Evolutionary conservation across 2,888 invertebrate genomes (phyloP).

Genomic region (Rotaria magnacalcarata): DNA sequence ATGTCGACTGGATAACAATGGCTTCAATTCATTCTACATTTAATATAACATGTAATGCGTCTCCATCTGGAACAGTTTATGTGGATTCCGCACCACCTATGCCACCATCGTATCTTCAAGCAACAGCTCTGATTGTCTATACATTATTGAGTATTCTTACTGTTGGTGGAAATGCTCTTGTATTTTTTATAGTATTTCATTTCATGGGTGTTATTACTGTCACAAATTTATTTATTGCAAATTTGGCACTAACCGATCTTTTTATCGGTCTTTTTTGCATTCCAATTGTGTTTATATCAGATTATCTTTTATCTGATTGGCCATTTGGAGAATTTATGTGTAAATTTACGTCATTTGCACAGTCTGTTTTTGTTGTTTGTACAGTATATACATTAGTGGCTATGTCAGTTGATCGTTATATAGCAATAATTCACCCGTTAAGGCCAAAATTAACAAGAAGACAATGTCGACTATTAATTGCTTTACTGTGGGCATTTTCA

Average conservation of each 20-base stretch:
- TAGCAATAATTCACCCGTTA: constrained; percentile 43
- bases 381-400: constrained; percentile 44
- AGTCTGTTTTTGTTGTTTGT: constrained; percentile 40
- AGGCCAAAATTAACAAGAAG: constrained; percentile 24
- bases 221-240: constrained; percentile 46
- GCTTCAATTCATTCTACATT: not conserved
- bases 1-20: not conserved
- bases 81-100: constrained; percentile 1
- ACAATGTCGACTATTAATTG: constrained; percentile 37
- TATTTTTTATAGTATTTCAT: constrained; percentile 38
- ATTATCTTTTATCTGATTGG: constrained; percentile 43
- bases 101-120: constrained; percentile 37
- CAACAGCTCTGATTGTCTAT: constrained; percentile 39
- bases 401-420: constrained; percentile 45
- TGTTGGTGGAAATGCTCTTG: constrained; percentile 43
- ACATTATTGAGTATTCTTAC: constrained; percentile 39
- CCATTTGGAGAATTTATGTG: constrained; percentile 42
- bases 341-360: constrained; percentile 39
- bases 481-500: constrained; percentile 37
- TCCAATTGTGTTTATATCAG: constrained; percentile 40
- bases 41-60: not conserved
- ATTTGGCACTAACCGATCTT: constrained; percentile 42
- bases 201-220: constrained; percentile 41
- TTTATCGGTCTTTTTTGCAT: constrained; percentile 42
- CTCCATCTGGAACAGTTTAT: not conserved